Base-by-base conservation (phyloP, 2,797 vertebrate genomes). In the Melanogrammus aeglefinus region DNA sequence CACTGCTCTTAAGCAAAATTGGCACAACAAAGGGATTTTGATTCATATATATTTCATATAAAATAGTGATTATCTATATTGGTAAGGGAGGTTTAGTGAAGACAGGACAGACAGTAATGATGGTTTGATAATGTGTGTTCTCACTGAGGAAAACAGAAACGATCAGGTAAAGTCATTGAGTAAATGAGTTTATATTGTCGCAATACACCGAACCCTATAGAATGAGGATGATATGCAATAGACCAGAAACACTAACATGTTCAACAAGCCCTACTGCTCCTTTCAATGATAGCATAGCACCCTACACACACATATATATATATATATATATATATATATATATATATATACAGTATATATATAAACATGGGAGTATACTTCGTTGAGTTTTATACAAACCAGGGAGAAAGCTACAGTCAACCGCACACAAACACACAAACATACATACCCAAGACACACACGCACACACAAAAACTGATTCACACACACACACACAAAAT, bases 391-490 rank as follows among this genome's bases (percentile, higher is more conserved):
- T 21, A 57, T 18, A 57, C 47, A 57, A 18, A 57, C 47, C 6
- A 14, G 47, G 47, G 21, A 63, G 21, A 24, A 63, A 8, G 57
- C 8, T 63, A 63, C 24, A 24, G 57, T n/a, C 57, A 63, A 21
- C 1, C 57, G 1, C 57, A 63, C 21, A 63, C 31, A 21, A 38
- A 36, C 71, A 35, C 27, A 36, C 51, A 38, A 36, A 44, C 76
- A 44, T 7, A 44, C 41, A 44, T 44, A 44, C 41, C 35, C 35
- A 35, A 44, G 9, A 44, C 33, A 73, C 35, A 75, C 33, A 81
- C 72, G 41, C 75, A 76, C 38, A 74, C 27, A 75, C 39, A 41
- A 6, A 77, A 27, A 29, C 63, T 38, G 13, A 41, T 16, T n/a
- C 57, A 69, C 21, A 66, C 51, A 31, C 66, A 76, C 13, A 21